Base-by-base conservation (phyloP, 2,888 invertebrate genomes). In the Drosophila pegasa region DNA sequence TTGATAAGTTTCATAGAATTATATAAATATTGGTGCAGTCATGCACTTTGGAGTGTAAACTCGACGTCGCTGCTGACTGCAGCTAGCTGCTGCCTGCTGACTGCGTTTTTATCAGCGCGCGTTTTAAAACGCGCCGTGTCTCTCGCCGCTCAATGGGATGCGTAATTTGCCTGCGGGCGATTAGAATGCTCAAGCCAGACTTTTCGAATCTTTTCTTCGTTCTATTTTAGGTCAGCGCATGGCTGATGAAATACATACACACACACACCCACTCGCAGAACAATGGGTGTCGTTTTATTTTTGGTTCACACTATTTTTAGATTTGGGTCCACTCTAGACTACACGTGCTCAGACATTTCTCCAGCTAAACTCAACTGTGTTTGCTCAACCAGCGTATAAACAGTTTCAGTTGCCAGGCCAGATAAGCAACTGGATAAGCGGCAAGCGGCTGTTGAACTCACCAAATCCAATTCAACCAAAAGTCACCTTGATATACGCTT, bases 1-100 rank as follows among this genome's bases (percentile, higher is more conserved):
- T 71, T 87, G 88, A 88, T 89, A 85, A 83, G 75, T 71, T 76
- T 61, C 48, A 50, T 31, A 18, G 55, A 55, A 31, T 45, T 66
- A 35, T 59, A 56, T 60, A 65, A 75, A 67, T 76, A 67, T 71
- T 71, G 59, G 48, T 52, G 59, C 75, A 56, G 71, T 66, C 63
- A 50, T 72, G 80, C 71, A 84, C 85, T 85, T 85, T 85, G 85
- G 88, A 85, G 84, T 88, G 81, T 81, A 87, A 88, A 88, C 84
- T 82, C 63, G 50, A 20, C 62, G 71, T 20, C 65, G 71, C 20
- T 18, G 29, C 3, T 12, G 27, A 8, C 29, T 29, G 12, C 25
- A 3, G 25, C 25, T 25, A 5, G 25, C 25, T 61, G 78, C 35
- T 35, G 35, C 3, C 29, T 12, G 33, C 27, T 33, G 60, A n/a